Evolutionary conservation across 2,888 invertebrate species (phyloP).

Genomic region (Machimus rusticus): DNA sequence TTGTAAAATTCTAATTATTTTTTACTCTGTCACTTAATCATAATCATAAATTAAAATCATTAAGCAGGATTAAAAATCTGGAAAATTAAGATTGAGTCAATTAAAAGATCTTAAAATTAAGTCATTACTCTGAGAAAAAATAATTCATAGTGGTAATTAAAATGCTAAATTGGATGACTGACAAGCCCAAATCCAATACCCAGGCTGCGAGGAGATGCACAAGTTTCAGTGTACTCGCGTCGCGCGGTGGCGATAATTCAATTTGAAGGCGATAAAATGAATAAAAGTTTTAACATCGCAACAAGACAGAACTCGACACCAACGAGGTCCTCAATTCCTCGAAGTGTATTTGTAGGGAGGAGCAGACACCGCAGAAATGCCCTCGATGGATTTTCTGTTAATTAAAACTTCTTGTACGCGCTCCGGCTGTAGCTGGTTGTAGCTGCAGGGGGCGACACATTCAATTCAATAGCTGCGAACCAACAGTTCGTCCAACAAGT

Average conservation of each 20-base stretch:
- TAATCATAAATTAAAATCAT: too few relatives aligned
- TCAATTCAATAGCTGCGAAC: not conserved
- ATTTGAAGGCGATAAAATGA: not conserved
- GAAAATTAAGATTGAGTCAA: too few relatives aligned
- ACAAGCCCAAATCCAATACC: too few relatives aligned
- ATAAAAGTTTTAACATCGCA: not conserved
- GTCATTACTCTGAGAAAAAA: too few relatives aligned
- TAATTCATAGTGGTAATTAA: too few relatives aligned
- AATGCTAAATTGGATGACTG: too few relatives aligned
- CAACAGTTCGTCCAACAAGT: not conserved
- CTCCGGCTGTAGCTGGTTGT: too few relatives aligned
- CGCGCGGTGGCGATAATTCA: not conserved
- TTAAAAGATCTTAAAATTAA: too few relatives aligned
- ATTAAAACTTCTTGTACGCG: not conserved
- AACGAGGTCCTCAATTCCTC: not conserved
- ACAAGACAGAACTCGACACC: not conserved
- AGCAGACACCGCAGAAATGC: not conserved
- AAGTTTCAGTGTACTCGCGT: not conserved
- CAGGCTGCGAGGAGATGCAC: not conserved
- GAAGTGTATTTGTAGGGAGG: not conserved
- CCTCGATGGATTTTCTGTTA: not conserved
- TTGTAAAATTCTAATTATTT: too few relatives aligned
- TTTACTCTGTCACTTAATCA: too few relatives aligned
- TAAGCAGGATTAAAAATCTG: too few relatives aligned
- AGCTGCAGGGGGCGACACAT: not conserved